Evolutionary conservation across 2,797 vertebrate species (phyloP), one percentile per base, ranked within the genome.

Genomic region (Cichlasoma orientale): DNA sequence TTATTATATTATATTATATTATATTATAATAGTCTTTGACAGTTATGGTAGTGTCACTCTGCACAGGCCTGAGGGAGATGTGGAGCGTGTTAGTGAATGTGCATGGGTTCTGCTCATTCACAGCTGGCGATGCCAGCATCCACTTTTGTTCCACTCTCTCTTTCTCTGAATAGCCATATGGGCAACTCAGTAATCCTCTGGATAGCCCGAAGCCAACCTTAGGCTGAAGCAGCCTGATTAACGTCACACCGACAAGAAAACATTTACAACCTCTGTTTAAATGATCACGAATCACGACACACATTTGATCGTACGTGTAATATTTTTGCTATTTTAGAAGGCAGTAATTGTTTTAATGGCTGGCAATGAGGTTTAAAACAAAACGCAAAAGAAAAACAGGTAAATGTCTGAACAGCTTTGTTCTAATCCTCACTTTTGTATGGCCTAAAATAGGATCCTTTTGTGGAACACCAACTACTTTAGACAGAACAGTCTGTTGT

Each of bases 91-190:
- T 84, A 83, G 74, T 86, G 86, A 88, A 73, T 79, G 80, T 86
- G 77, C 85, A 88, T 89, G 82, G 86, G 68, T 71, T 59, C 74
- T 18, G 78, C 82, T 91, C 76, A 86, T 80, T 90, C 88, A 89
- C 75, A 72, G 47, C 69, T 90, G 83, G 68, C 71, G 61, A 83
- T 80, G 79, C 85, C 86, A 81, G 83, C 59, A 47, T 59, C 68
- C 80, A 36, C 77, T 66, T 89, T 84, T 87, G 76, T 80, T 81
- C 68, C 71, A 1, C 77, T 53, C 57, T 79, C 78, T 76, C 13
- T 70, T 14, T 79, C 56, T 78, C 23, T 70, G 68, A 72, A 79
- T 79, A 77, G 81, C 86, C 84, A 91, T 86, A 88, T 86, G 90
- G 78, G 58, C 74, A 19, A 80, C 81, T 80, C 77, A 18, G 59